Evolutionary conservation across 2,113 vertebrate species (phyloP).

Genomic region (Pycnonotus jocosus): DNA sequence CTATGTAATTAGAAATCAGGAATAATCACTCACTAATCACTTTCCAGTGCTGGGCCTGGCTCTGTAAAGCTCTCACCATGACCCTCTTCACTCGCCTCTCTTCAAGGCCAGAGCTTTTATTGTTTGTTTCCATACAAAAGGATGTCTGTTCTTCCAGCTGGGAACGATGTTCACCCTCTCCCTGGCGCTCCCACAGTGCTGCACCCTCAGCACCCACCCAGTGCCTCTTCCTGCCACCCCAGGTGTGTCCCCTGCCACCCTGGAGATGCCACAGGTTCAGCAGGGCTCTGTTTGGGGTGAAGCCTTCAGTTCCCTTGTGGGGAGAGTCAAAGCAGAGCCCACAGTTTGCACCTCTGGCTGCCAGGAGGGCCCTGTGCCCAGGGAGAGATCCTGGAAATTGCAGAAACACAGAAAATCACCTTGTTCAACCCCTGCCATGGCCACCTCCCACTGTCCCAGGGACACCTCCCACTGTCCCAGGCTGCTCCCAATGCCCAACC

Average conservation of each 20-base stretch:
- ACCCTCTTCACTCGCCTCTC: not conserved
- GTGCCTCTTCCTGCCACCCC: not conserved
- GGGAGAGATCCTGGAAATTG: not conserved
- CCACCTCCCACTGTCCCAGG: not conserved
- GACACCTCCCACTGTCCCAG: not conserved
- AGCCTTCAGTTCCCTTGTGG: not conserved
- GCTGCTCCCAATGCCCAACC: not conserved
- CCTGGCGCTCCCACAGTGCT: not conserved
- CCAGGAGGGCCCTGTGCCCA: not conserved
- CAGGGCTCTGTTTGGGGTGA: not conserved
- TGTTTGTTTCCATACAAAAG: not conserved
- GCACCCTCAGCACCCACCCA: not conserved
- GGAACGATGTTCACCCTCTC: accelerated
- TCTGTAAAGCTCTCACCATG: not conserved
- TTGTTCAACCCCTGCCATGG: accelerated
- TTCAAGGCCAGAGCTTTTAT: constrained; percentile 13
- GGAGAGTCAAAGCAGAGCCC: not conserved
- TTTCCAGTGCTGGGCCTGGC: not conserved
- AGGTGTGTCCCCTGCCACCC: not conserved
- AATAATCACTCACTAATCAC: constrained; percentile 26
- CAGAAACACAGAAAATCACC: not conserved
- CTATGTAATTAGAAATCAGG: not conserved
- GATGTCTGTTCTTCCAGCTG: not conserved
- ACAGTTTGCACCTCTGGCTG: accelerated
- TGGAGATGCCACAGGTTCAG: not conserved